Evolutionary conservation across 2,888 invertebrate species (phyloP), one percentile per base, ranked within the genome.

Genomic region (Aquatica leii): DNA sequence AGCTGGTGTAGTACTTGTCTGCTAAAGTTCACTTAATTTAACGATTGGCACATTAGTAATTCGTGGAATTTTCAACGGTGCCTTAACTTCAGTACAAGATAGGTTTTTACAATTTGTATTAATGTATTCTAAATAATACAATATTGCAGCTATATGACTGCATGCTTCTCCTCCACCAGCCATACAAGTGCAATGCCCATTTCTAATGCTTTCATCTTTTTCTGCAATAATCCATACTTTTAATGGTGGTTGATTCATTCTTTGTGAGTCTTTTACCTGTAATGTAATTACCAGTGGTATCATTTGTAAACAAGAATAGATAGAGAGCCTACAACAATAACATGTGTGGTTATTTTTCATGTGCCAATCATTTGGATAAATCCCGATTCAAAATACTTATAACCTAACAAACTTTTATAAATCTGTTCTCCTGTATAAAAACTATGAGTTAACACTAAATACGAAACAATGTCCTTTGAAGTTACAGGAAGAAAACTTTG

Each of bases 351-450:
- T 8, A 57, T 11, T 34, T 11, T 35, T 21, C 12, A 40, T 14
- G 43, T 34, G 1, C 57, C 53, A 37, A 24, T 43, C 41, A 52
- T 48, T 21, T 52, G 34, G 17, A 64, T 56, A 53, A 65, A 62
- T 31, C 60, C 64, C 34, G 58, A 53, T 49, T 61, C 62, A 65
- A 62, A 64, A 55, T 64, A 64, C 58, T 64, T 67, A 34, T 53
- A 67, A 17, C 55, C 59, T 15, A 48, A 4, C 14, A 66, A 24
- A 50, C 59, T 63, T 49, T 66, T 66, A 41, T 56, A 59, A 8
- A 67, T 60, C 15, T 67, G 67, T 40, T 58, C 24, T 5, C 53
- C 48, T 15, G 59, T 59, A 34, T 67, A 67, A 49, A 34, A 65
- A 51, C 62, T 61, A 20, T n/a, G n/a, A n/a, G n/a, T n/a, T n/a